phyloP scores from a whole-genome alignment of 2,888 invertebrate genomes.

The Drosophila mayaguana region DNA sequence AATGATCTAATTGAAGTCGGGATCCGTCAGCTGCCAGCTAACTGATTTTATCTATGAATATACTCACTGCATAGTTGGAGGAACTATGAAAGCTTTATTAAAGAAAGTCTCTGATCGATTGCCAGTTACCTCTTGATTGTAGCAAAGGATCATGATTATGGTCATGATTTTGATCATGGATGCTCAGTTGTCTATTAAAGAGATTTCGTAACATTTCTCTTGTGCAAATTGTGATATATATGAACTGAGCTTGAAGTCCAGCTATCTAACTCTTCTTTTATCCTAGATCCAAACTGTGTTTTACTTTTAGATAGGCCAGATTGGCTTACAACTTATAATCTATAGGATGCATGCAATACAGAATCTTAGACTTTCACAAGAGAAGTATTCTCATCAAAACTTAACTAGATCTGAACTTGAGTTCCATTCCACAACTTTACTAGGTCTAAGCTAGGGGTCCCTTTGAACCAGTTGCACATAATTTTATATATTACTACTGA shows the following conservation, averaged over 20 bases:
- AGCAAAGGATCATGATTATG: background rate
- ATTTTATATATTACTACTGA: background rate
- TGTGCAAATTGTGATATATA: background rate
- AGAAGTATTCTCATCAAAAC: background rate
- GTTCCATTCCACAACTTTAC: background rate
- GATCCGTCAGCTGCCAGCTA: slow-evolving; percentile 5
- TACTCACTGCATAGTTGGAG: too few relatives aligned
- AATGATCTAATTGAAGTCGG: slow-evolving; percentile 40
- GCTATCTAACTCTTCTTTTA: too few relatives aligned
- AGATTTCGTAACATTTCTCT: background rate
- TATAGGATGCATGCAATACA: background rate
- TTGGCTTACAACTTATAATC: too few relatives aligned
- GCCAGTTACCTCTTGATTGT: background rate
- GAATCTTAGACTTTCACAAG: background rate
- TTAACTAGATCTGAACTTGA: background rate
- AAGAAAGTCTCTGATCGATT: background rate
- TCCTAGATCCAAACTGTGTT: too few relatives aligned
- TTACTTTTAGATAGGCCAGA: too few relatives aligned
- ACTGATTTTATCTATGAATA: background rate
- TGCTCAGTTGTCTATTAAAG: background rate
- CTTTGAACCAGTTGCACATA: background rate
- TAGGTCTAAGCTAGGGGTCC: background rate
- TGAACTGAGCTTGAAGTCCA: too few relatives aligned
- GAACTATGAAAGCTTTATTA: background rate
- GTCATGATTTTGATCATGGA: background rate